A percentile compares a stretch with the other conserved stretches of the same genome.
phyloP scores from a whole-genome alignment of 2,888 invertebrate species.

The Azorinus chamasolen region DNA sequence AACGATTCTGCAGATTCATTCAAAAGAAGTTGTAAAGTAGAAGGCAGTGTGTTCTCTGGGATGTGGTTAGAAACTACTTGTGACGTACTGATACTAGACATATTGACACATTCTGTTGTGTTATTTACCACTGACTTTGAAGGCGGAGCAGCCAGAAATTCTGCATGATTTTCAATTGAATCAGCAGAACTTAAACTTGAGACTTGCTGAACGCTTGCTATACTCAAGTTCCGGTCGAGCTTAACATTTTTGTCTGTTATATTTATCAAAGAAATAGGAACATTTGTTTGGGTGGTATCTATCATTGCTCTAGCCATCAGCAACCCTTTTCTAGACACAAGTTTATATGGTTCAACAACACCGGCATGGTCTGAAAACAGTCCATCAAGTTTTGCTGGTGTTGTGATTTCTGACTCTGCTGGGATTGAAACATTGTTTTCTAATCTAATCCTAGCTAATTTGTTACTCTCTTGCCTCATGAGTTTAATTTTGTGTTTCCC shows the following conservation, averaged over 20 bases:
- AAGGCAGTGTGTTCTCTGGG: conserved; percentile 40
- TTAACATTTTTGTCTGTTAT: conserved; percentile 24
- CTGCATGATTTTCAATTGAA: too few species aligned
- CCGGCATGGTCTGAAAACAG: neutral
- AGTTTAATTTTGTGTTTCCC: conserved; percentile 36
- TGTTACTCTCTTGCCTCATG: conserved; percentile 2
- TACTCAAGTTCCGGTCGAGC: conserved; percentile 13
- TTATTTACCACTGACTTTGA: too few species aligned
- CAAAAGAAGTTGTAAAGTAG: too few species aligned
- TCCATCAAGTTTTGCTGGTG: conserved; percentile 18
- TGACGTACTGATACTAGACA: too few species aligned
- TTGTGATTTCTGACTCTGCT: conserved; percentile 13
- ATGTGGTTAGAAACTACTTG: conserved; percentile 47
- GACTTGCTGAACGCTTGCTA: conserved; percentile 19
- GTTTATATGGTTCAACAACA: conserved; percentile 16
- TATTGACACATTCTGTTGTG: too few species aligned
- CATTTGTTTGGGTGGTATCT: conserved; percentile 4
- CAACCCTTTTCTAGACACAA: conserved; percentile 20
- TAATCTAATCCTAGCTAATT: conserved; percentile 11
- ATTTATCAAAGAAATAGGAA: conserved; percentile 31
- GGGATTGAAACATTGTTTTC: conserved; percentile 20
- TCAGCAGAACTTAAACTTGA: conserved; percentile 4
- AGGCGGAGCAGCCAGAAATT: too few species aligned
- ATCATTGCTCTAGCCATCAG: conserved; percentile 22
- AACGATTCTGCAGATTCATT: too few species aligned